A percentile compares a stretch with the other conserved stretches of the same genome.
phyloP scores from a whole-genome alignment of 1,140 invertebrate genomes.

The Panagrolaimus sp. region DNA sequence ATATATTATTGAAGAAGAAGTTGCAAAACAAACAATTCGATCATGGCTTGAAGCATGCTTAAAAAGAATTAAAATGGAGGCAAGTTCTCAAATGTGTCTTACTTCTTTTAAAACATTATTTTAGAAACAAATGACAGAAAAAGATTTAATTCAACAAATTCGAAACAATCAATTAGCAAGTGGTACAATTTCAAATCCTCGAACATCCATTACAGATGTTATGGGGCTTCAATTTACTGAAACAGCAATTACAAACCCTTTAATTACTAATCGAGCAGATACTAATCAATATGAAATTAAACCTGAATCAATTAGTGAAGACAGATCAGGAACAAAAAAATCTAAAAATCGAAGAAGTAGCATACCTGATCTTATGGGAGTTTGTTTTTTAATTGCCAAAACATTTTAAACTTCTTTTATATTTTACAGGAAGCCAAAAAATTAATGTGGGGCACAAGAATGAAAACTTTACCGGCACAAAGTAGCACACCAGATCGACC shows the following conservation, averaged over 20 bases:
- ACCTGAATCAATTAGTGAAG: slow-evolving; percentile 2
- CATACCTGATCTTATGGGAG: slow-evolving; percentile 49
- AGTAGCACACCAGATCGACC: slow-evolving; percentile 29
- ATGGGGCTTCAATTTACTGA: slow-evolving; percentile 4
- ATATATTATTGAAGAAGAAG: slow-evolving; percentile 98
- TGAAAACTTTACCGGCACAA: slow-evolving; percentile 40
- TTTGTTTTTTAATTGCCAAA: slow-evolving; percentile 20
- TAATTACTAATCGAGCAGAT: neutral
- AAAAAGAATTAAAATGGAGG: slow-evolving; percentile 47
- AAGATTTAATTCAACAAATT: slow-evolving; percentile 1
- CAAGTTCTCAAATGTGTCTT: neutral
- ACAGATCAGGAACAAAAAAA: neutral
- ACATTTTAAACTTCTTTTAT: neutral
- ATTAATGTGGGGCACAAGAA: slow-evolving; percentile 39
- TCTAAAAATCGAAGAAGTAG: slow-evolving; percentile 34
- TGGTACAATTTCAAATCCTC: neutral
- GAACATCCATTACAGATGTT: slow-evolving; percentile 10
- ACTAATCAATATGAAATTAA: slow-evolving; percentile 5
- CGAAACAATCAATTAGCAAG: slow-evolving; percentile 5
- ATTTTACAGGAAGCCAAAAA: slow-evolving; percentile 50
- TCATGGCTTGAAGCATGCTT: slow-evolving; percentile 60
- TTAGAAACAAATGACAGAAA: slow-evolving; percentile 26
- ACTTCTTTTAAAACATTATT: slow-evolving; percentile 8
- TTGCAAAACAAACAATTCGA: slow-evolving; percentile 93
- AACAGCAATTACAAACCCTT: slow-evolving; percentile 1